A percentile compares a stretch with the other conserved stretches of the same genome.
These are phyloP conservation scores for Hymenochirus boettgeri DNA, from an alignment of 2,113 vertebrate species.

Conservation along the genomic window DNA sequence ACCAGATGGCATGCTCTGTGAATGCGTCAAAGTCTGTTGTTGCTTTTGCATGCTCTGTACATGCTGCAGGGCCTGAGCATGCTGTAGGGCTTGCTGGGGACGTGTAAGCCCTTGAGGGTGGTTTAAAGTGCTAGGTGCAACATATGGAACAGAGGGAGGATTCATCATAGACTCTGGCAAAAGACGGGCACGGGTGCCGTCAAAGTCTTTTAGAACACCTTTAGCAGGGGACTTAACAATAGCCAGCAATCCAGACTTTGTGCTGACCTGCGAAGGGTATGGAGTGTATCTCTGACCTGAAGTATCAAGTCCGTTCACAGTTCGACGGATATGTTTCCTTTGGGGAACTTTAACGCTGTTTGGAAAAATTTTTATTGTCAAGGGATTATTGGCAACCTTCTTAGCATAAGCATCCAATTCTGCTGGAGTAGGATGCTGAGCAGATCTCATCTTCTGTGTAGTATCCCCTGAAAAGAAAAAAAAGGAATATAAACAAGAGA, in stretches of 20 bases:
- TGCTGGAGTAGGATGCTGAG: conserved; percentile 98
- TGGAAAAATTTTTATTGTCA: conserved; percentile 98
- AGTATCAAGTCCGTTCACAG: conserved; percentile 96
- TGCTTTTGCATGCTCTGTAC: conserved; percentile 59
- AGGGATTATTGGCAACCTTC: conserved; percentile 97
- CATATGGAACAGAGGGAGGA: conserved; percentile 76
- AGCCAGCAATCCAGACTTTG: conserved; percentile 91
- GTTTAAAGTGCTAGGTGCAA: conserved; percentile 96
- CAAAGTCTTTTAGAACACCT: conserved; percentile 92
- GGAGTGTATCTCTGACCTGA: conserved; percentile 96
- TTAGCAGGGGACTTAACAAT: conserved; percentile 88
- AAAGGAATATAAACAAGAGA: too few species aligned
- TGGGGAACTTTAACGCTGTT: conserved; percentile 99
- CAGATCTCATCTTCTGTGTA: conserved; percentile 99
- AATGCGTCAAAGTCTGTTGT: conserved; percentile 72
- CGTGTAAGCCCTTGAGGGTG: conserved; percentile 68
- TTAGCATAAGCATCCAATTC: conserved; percentile 99
- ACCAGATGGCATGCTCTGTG: conserved; percentile 54
- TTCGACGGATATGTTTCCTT: conserved; percentile 94
- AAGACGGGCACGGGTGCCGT: conserved; percentile 85
- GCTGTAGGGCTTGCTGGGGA: conserved; percentile 71
- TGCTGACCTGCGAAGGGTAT: conserved; percentile 86
- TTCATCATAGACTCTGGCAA: conserved; percentile 92
- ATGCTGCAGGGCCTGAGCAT: conserved; percentile 78
- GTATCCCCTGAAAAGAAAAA: conserved; percentile 86